Percentiles rank a stretch among this genome's conserved stretches.
These are phyloP conservation scores for Conus canariensis DNA, from an alignment of 2,888 invertebrate species.

Conservation along the genomic window DNA sequence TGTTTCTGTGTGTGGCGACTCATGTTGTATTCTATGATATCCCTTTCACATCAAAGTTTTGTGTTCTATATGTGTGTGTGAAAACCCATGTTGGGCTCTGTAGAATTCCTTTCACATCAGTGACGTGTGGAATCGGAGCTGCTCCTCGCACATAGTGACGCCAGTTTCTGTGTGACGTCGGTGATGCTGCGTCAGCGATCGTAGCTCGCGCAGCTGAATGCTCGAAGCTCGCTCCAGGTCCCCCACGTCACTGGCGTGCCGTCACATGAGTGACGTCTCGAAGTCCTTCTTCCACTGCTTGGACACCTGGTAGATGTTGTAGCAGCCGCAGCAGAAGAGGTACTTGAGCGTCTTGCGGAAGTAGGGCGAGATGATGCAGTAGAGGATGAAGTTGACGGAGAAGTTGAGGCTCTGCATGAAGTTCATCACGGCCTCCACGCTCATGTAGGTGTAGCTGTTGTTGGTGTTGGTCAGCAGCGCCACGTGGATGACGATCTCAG, in stretches of 20 bases:
- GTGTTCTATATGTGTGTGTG: too few relatives aligned
- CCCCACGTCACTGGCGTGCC: constrained; percentile 23
- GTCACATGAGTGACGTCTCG: constrained; percentile 53
- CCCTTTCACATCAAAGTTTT: too few relatives aligned
- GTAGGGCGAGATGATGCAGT: constrained; percentile 88
- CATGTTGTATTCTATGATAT: too few relatives aligned
- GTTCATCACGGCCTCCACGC: constrained; percentile 82
- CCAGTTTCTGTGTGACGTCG: constrained; percentile 7
- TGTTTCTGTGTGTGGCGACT: too few relatives aligned
- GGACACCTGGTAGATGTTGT: constrained; percentile 48
- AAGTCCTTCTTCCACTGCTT: constrained; percentile 54
- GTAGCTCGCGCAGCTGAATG: background rate
- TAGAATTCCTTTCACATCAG: background rate
- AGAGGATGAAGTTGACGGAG: constrained; percentile 89
- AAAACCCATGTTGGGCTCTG: too few relatives aligned
- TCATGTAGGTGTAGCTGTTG: constrained; percentile 66
- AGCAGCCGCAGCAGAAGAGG: constrained; percentile 63
- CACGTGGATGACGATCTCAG: constrained; percentile 71
- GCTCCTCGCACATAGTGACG: constrained; percentile 25
- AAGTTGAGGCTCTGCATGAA: constrained; percentile 88
- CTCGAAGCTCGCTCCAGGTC: background rate
- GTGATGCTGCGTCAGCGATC: background rate
- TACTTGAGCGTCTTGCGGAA: constrained; percentile 84
- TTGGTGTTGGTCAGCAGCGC: constrained; percentile 61
- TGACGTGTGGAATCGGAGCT: constrained; percentile 7